These are phyloP conservation scores for Microcebus griseorufus DNA, from an alignment of 2,113 vertebrate genomes.

Conservation along the genomic window DNA sequence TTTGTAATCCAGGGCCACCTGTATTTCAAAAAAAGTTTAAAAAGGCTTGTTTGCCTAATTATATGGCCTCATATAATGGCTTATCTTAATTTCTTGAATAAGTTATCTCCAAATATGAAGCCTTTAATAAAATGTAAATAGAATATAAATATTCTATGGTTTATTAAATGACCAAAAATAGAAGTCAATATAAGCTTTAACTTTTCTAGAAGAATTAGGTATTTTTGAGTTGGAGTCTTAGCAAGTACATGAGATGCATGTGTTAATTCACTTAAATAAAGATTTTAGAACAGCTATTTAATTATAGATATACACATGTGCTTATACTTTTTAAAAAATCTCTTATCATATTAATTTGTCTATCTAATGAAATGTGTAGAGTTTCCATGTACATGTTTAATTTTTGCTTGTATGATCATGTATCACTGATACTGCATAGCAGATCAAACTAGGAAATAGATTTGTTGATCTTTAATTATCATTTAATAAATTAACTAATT, in stretches of 20 bases:
- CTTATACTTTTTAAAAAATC: not conserved
- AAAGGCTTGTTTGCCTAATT: not conserved
- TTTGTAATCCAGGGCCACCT: too few relatives aligned
- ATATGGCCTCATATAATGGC: not conserved
- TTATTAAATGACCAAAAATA: conserved; percentile 28
- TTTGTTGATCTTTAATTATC: not conserved
- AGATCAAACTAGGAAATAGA: not conserved
- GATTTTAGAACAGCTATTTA: conserved; percentile 39
- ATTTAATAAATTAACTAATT: not conserved
- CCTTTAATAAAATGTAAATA: not conserved
- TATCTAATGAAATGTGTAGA: not conserved
- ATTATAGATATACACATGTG: not conserved
- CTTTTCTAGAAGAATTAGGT: conserved; percentile 5
- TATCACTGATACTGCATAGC: not conserved
- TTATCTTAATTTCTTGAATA: not conserved
- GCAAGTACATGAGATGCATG: not conserved
- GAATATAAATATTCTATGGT: not conserved
- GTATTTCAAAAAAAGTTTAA: not conserved
- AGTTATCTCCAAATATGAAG: not conserved
- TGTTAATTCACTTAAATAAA: conserved; percentile 39
- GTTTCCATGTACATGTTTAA: not conserved
- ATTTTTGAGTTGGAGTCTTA: not conserved
- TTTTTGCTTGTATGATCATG: not conserved
- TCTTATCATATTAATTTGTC: conserved; percentile 1
- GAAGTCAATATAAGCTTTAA: not conserved